These are phyloP conservation scores for Limnephilus rhombicus DNA, from an alignment of 2,888 invertebrate species.

Conservation along the genomic window DNA sequence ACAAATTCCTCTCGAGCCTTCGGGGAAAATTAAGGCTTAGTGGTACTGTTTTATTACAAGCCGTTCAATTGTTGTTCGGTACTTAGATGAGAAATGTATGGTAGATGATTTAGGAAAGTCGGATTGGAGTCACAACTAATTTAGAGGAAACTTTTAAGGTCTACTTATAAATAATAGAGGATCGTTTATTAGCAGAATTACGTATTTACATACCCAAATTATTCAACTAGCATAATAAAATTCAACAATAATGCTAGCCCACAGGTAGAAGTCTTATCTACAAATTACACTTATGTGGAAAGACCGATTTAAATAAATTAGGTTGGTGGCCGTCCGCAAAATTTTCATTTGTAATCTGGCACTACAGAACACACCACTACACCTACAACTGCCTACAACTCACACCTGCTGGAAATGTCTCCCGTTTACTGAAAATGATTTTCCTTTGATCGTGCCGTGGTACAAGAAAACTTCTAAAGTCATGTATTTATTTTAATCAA, in stretches of 20 bases:
- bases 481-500: no score
- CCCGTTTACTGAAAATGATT: no score
- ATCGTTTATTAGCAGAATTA: not conserved
- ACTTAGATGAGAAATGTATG: not conserved
- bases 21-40: constrained; percentile 27
- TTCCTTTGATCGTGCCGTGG: no score
- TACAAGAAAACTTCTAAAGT: no score
- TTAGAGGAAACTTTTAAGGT: not conserved
- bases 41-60: constrained; percentile 21
- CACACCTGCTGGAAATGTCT: not conserved
- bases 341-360: not conserved
- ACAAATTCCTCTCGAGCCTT: constrained; percentile 45
- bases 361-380: not conserved
- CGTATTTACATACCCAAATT: not conserved
- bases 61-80: not conserved
- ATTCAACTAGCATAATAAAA: no score
- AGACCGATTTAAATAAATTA: not conserved
- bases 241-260: no score
- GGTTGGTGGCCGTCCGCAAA: not conserved
- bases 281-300: not conserved
- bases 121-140: not conserved
- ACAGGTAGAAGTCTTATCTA: not conserved
- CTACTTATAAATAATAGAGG: not conserved
- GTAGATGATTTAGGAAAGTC: not conserved
- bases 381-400: not conserved